A percentile compares a stretch with the other conserved stretches of the same genome.
These are phyloP conservation scores for Zeuzera pyrina DNA, from an alignment of 2,888 invertebrate species.

Conservation along the genomic window DNA sequence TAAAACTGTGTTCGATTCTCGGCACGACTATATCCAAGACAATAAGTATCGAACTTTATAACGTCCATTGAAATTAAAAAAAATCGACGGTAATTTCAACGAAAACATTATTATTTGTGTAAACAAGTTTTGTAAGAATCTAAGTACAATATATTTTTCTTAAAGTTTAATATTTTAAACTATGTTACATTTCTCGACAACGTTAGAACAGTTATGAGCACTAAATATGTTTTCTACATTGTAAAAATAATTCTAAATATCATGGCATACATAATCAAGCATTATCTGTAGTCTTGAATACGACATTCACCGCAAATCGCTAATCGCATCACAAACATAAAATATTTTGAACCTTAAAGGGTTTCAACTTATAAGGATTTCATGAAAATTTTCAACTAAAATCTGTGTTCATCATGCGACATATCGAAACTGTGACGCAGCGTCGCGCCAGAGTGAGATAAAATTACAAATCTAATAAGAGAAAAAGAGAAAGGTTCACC, in stretches of 20 bases:
- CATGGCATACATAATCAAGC: slow-evolving; percentile 50
- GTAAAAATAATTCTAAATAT: slow-evolving; percentile 38
- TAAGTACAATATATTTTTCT: too few species aligned
- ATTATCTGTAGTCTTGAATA: slow-evolving; percentile 45
- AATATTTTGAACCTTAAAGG: slow-evolving; percentile 33
- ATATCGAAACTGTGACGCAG: slow-evolving; percentile 50
- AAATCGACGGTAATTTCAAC: too few species aligned
- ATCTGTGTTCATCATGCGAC: slow-evolving; percentile 55
- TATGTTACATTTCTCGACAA: too few species aligned
- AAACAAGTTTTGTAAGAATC: too few species aligned
- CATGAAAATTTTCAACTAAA: slow-evolving; percentile 47
- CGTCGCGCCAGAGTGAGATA: slow-evolving; percentile 43
- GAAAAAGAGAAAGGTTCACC: slow-evolving; percentile 40
- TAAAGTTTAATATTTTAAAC: too few species aligned
- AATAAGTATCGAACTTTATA: slow-evolving; percentile 10
- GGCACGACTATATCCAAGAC: slow-evolving; percentile 4
- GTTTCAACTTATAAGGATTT: slow-evolving; percentile 27
- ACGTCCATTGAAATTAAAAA: too few species aligned
- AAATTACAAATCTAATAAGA: slow-evolving; percentile 20
- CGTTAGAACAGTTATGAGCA: too few species aligned
- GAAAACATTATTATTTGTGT: too few species aligned
- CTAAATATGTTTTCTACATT: slow-evolving; percentile 32
- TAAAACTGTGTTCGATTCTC: slow-evolving; percentile 19
- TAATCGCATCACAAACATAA: slow-evolving; percentile 54
- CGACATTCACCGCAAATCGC: slow-evolving; percentile 47